Base-by-base conservation (phyloP, 2,113 vertebrate genomes). In the Sinocyclocheilus rhinocerous region DNA sequence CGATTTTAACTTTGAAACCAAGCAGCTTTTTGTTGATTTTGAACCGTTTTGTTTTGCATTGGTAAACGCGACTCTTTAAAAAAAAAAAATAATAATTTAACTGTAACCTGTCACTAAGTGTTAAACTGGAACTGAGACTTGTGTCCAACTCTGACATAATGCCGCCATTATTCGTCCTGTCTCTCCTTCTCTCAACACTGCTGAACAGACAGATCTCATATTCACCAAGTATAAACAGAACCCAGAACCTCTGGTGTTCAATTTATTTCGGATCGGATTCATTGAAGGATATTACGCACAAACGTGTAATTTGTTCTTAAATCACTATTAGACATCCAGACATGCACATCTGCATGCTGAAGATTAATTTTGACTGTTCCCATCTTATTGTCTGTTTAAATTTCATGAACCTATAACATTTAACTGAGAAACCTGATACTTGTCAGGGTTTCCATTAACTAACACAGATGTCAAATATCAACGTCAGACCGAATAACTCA, bases 221-320 rank as follows among this genome's bases (percentile, higher is more conserved):
- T 91, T 81, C 87, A 92, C 87, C 75, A 89, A 89, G 91, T 86
- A 87, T 72, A 81, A 89, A 0, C 81, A 24, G 20, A 76, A 83
- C 15, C 84, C 88, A 85, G 72, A 90, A 86, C 88, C 69, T 80
- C 50, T 76, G 88, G 84, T 84, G 29, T 39, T 52, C 45, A 79
- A 13, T 55, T 67, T 16, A 13, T 63, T 61, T 65, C 42, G 1
- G 0, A 75, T 48, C 13, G 2, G 22, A 48, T 75, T 42, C 22
- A 75, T 24, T 75, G 18, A 24, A 79, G 24, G 79, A 26, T 36
- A 55, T 61, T 4, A 8, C 10, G 11, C 29, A 76, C 77, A 88
- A n/a, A 29, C 24, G 18, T 57, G 39, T 88, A 33, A 85, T 26
- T 63, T 80, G 63, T 20, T 82, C 81, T 52, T 80, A 77, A 22